phyloP scores from a whole-genome alignment of 92 coral and sea anemone species.

The Pocillopora grandis region DNA sequence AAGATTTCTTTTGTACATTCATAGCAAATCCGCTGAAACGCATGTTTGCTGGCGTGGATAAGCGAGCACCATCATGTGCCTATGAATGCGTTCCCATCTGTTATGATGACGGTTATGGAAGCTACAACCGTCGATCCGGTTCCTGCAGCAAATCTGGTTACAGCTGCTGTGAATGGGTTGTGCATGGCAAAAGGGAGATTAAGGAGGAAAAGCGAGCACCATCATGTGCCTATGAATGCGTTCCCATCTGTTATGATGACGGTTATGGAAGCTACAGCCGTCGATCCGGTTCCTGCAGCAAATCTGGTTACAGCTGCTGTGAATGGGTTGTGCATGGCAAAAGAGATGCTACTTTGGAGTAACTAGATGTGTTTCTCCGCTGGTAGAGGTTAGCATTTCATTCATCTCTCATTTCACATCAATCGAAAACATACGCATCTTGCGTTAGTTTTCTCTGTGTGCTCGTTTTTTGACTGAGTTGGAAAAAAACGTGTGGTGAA shows the following conservation, averaged over 20 bases:
- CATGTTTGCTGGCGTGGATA: not conserved
- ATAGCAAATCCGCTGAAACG: not conserved
- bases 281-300: not conserved
- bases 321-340: not conserved
- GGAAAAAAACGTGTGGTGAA: too few species aligned
- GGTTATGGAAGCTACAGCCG: slow-evolving; percentile 2
- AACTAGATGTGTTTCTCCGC: too few species aligned
- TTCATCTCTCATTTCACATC: too few species aligned
- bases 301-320: not conserved
- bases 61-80: not conserved
- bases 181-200: not conserved
- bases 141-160: not conserved
- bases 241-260: not conserved
- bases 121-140: slow-evolving; percentile 7
- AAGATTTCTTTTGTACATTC: not conserved
- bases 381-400: too few species aligned
- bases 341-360: not conserved
- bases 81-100: not conserved
- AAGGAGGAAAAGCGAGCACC: not conserved
- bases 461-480: too few species aligned
- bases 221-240: not conserved
- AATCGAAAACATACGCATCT: too few species aligned
- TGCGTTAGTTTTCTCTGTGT: too few species aligned
- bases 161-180: not conserved
- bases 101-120: not conserved